phyloP scores from a whole-genome alignment of 2,113 vertebrate species.

The Rhinoderma darwinii region DNA sequence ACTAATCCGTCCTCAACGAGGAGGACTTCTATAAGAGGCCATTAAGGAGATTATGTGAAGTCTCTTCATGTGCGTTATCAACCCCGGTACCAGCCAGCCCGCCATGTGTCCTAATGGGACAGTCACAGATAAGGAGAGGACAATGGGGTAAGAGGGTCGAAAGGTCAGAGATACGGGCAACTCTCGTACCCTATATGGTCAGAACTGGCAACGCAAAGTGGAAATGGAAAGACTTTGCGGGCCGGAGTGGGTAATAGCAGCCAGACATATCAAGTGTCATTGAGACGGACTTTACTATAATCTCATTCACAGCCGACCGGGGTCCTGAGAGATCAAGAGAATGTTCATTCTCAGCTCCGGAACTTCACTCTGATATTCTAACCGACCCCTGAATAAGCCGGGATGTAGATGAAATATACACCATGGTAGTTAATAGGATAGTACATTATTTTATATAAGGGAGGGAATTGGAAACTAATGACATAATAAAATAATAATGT shows the following conservation, averaged over 20 bases:
- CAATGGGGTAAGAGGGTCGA: not conserved
- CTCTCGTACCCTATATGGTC: not conserved
- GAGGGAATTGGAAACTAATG: not conserved
- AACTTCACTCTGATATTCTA: not conserved
- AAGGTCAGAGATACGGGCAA: not conserved
- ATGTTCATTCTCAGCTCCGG: not conserved
- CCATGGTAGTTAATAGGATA: not conserved
- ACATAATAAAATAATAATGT: not conserved
- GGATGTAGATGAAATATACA: not conserved
- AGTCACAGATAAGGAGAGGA: constrained; percentile 9
- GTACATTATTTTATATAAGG: not conserved
- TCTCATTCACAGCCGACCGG: not conserved
- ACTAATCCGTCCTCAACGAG: constrained; percentile 27
- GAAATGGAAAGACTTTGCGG: not conserved
- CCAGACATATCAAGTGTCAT: not conserved
- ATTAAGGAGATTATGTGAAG: constrained; percentile 19
- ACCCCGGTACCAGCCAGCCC: not conserved
- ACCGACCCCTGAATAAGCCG: not conserved
- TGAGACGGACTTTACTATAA: not conserved
- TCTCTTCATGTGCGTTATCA: not conserved
- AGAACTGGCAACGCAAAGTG: not conserved
- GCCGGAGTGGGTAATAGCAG: not conserved
- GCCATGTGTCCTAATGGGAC: not conserved
- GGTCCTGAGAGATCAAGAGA: not conserved
- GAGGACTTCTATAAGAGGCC: constrained; percentile 25